phyloP scores from a whole-genome alignment of 1,140 invertebrate species.

The Drosophila ananassae region DNA sequence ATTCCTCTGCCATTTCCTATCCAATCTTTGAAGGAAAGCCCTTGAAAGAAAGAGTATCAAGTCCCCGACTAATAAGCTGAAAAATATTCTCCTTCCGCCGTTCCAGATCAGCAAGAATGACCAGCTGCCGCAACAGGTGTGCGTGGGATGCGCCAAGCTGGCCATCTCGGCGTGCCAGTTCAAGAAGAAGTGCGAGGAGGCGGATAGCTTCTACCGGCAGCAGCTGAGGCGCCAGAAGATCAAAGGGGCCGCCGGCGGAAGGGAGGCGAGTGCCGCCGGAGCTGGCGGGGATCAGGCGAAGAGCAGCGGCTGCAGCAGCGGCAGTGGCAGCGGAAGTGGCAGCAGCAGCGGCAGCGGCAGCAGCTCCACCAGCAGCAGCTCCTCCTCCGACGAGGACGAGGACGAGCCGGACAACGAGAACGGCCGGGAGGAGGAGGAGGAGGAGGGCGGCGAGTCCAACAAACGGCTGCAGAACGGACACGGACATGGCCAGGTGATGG shows the following conservation, averaged over 20 bases:
- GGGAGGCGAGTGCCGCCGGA: slow-evolving; percentile 5
- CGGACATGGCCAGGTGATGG: not conserved
- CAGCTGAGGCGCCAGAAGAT: slow-evolving; percentile 76
- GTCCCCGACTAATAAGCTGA: too few relatives aligned
- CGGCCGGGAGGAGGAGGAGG: not conserved
- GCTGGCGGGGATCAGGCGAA: slow-evolving; percentile 9
- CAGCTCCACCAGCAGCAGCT: slow-evolving; percentile 61
- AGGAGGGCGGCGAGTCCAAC: slow-evolving; percentile 3
- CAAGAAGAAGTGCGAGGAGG: slow-evolving; percentile 82
- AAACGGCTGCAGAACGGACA: slow-evolving; percentile 46
- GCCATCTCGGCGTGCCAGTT: slow-evolving; percentile 76
- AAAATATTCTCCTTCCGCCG: not conserved
- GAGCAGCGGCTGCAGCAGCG: slow-evolving; percentile 36
- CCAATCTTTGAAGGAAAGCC: too few relatives aligned
- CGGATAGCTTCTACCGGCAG: slow-evolving; percentile 79
- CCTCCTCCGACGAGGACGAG: slow-evolving; percentile 58
- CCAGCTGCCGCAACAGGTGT: slow-evolving; percentile 78
- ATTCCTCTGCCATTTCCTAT: too few relatives aligned
- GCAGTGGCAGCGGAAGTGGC: slow-evolving; percentile 26
- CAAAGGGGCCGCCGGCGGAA: slow-evolving; percentile 18
- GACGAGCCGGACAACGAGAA: slow-evolving; percentile 43
- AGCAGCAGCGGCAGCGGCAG: slow-evolving; percentile 49
- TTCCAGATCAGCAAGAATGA: slow-evolving; percentile 75
- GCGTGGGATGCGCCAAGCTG: slow-evolving; percentile 74
- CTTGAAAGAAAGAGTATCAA: too few relatives aligned